These are phyloP conservation scores for Crocidura indochinensis DNA, from an alignment of 2,797 vertebrate species.

Conservation along the genomic window DNA sequence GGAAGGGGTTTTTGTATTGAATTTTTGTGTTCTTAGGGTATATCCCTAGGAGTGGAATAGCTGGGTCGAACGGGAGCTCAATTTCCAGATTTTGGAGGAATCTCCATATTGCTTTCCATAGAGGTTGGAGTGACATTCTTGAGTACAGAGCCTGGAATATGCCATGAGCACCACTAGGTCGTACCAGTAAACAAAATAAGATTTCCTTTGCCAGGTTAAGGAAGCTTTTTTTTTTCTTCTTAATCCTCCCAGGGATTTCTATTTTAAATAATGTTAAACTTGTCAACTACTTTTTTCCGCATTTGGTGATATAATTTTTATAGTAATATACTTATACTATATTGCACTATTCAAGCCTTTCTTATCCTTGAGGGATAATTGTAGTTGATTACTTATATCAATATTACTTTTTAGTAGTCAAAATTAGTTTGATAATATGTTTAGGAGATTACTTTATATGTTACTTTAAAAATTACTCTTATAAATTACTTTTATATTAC, in stretches of 20 bases:
- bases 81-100: too few relatives aligned
- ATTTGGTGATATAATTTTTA: slow-evolving; percentile 28
- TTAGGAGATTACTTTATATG: background rate
- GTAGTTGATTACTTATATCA: background rate
- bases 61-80: too few relatives aligned
- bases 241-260: background rate
- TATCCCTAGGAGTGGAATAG: too few relatives aligned
- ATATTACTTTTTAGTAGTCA: background rate
- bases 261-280: slow-evolving; percentile 39
- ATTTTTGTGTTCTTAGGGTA: too few relatives aligned
- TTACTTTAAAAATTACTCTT: too few relatives aligned
- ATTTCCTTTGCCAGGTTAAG: background rate
- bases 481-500: too few relatives aligned
- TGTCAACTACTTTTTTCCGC: slow-evolving; percentile 16
- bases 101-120: too few relatives aligned
- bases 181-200: background rate
- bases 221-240: background rate
- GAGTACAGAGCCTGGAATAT: too few relatives aligned
- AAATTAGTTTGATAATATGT: slow-evolving; percentile 30
- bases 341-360: background rate
- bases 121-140: too few relatives aligned
- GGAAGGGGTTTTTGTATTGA: too few relatives aligned
- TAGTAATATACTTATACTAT: background rate
- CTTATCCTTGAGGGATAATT: slow-evolving; percentile 22
- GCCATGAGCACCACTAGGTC: too few relatives aligned